Evolutionary conservation across 2,888 invertebrate species (phyloP), one percentile per base, ranked within the genome.

Genomic region (Cephalotes varians): DNA sequence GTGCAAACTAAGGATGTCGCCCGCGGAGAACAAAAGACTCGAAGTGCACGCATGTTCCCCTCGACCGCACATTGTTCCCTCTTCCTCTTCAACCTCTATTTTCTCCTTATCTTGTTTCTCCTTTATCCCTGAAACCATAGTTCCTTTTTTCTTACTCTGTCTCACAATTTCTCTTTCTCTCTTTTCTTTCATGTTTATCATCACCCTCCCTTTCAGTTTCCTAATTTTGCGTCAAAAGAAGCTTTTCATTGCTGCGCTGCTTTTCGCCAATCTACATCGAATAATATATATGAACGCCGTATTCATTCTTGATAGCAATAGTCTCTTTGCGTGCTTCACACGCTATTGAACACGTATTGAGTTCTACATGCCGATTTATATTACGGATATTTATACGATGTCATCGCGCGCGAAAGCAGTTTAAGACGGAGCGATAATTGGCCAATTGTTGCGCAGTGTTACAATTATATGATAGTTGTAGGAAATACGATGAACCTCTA

Each of bases 401-500:
- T 88, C 82, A 84, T 88, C 85, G 87, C 83, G 90, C 88, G 84
- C 56, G 85, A 85, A n/a, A 56, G 85, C 85, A 84, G 86, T 76
- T 85, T 80, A 85, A 84, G 81, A 85, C 72, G 69, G 79, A 81
- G 73, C 85, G 86, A 86, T 89, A 88, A 90, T 93, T 94, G 94
- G 93, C 92, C 92, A 94, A 94, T 93, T 91, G 94, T 93, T 93
- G 93, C 94, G 94, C 94, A 94, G 94, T 93, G 91, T 92, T 93
- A 90, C 83, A 87, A 85, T 72, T 82, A 85, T 69, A 79, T 83
- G 88, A 82, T 84, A 84, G 77, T 82, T 85, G 83, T 88, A 64
- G 80, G 73, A 81, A 67, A 31, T 67, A 79, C 67, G 81, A 76
- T 82, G 58, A 49, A 64, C 15, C 40, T 44, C 28, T 51, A 3